Evolutionary conservation across 2,113 vertebrate genomes (phyloP).

Genomic region (Sclerurus mexicanus): DNA sequence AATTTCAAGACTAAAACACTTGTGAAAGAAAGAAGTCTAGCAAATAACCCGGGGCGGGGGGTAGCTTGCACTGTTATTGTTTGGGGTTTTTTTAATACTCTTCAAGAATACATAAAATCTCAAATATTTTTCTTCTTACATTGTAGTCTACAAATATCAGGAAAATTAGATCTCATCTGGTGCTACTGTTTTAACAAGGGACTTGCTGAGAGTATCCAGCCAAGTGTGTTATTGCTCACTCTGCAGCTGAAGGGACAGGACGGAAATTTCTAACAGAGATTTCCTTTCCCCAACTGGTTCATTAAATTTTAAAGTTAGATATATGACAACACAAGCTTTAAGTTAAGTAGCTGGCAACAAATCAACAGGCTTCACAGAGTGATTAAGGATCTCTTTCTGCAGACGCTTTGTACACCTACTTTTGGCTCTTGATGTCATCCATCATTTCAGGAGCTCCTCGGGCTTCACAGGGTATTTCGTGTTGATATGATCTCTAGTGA

Average conservation of each 20-base stretch:
- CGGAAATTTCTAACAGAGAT: background rate
- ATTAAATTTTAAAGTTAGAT: constrained; percentile 11
- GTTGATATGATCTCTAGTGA: background rate
- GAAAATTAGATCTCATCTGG: background rate
- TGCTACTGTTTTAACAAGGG: background rate
- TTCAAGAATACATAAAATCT: background rate
- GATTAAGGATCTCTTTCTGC: constrained; percentile 11
- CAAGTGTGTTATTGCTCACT: background rate
- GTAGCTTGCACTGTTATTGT: background rate
- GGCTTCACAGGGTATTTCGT: background rate
- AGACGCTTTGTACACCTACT: background rate
- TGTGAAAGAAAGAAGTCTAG: background rate
- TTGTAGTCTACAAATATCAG: background rate
- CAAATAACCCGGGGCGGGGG: background rate
- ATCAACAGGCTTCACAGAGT: background rate
- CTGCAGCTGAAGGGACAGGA: background rate
- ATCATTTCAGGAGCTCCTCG: background rate
- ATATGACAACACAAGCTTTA: background rate
- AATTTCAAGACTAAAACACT: background rate
- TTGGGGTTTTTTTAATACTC: background rate
- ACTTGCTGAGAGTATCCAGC: background rate
- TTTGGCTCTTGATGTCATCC: background rate
- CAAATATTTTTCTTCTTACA: background rate
- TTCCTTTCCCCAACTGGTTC: background rate
- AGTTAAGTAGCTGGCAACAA: constrained; percentile 7